Evolutionary conservation across 37 sponge, comb jelly and placozoan species (phyloP).

Genomic region (Chondrosia reniformis): DNA sequence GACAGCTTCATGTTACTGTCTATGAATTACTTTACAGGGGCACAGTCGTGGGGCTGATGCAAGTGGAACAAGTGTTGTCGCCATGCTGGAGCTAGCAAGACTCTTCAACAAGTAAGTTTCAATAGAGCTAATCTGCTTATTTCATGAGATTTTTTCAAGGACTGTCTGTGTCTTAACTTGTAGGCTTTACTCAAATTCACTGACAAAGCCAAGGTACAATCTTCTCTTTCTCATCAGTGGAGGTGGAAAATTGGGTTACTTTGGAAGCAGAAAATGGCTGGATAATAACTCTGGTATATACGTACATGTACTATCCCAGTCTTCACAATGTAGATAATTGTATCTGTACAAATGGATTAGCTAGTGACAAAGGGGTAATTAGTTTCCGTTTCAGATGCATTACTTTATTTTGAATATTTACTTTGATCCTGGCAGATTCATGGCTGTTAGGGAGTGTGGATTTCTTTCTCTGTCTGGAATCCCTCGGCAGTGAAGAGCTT

Average conservation of each 20-base stretch:
- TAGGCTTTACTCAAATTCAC: conserved; percentile 58
- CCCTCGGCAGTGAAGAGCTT: conserved; percentile 46
- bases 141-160: not conserved
- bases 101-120: conserved; percentile 73
- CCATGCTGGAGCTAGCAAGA: conserved; percentile 78
- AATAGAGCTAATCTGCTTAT: not conserved
- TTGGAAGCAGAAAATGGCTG: conserved; percentile 78
- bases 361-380: too few species aligned
- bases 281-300: conserved; percentile 23
- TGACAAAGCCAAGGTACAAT: conserved; percentile 57
- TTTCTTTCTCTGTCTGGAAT: conserved; percentile 86
- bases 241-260: conserved; percentile 84
- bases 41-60: conserved; percentile 71
- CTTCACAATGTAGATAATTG: not conserved
- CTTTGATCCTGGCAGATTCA: too few species aligned
- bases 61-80: conserved; percentile 85
- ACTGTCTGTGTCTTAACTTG: not conserved
- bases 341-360: too few species aligned
- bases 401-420: too few species aligned
- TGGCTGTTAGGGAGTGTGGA: conserved; percentile 55
- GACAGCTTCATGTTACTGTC: too few species aligned
- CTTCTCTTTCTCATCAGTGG: conserved; percentile 79
- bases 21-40: conserved; percentile 58
- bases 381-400: too few species aligned
- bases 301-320: not conserved